Conservation (phyloP, 2,797 vertebrate genomes). For the Aotus griseimembra region DNA sequence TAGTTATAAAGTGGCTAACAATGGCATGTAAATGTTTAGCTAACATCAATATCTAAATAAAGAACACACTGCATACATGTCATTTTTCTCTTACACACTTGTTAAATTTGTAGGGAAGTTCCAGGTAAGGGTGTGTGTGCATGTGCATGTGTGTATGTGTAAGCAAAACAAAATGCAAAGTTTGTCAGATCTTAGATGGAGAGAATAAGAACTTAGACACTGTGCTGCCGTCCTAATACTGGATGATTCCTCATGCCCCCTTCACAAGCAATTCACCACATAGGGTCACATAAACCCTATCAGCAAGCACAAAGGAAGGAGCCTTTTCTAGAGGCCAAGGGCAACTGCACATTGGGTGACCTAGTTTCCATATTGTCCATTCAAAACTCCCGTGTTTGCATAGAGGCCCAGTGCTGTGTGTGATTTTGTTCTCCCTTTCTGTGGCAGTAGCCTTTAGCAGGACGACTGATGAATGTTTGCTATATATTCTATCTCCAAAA, state of each 20-base stretch:
- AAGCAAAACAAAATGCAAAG: background rate
- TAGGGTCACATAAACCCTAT: background rate
- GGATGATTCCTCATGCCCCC: background rate
- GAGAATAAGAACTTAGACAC: background rate
- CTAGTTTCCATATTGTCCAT: background rate
- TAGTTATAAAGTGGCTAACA: background rate
- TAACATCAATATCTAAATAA: background rate
- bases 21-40: background rate
- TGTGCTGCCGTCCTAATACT: background rate
- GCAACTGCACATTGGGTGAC: background rate
- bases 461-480: background rate
- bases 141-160: background rate
- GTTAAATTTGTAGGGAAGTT: background rate
- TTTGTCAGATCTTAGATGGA: background rate
- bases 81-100: background rate
- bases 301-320: background rate
- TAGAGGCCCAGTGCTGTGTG: background rate
- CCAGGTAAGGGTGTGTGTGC: background rate
- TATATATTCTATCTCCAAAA: background rate
- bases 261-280: background rate
- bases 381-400: background rate
- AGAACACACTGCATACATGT: background rate
- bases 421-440: background rate
- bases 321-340: background rate
- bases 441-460: background rate